Conservation (phyloP, 1,140 invertebrate genomes). For the Hydropsyche tenuis region DNA sequence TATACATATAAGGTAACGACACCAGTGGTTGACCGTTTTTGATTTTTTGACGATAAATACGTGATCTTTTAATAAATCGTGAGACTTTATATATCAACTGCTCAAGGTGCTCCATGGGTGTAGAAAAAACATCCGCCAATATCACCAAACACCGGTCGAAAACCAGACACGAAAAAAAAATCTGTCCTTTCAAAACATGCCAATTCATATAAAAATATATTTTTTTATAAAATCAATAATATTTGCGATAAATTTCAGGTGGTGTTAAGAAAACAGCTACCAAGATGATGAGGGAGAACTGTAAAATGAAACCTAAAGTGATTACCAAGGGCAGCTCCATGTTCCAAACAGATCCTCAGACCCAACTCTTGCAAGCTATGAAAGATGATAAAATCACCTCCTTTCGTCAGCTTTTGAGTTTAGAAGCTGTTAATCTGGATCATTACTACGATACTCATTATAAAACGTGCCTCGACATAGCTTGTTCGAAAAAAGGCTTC, state of each 20-base stretch:
- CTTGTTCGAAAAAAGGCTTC: constrained; percentile 59
- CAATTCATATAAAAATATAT: no score
- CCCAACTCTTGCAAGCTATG: constrained; percentile 59
- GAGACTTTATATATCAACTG: no score
- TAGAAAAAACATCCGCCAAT: no score
- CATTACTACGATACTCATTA: constrained; percentile 62
- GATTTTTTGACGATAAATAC: no score
- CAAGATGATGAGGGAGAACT: constrained; percentile 57
- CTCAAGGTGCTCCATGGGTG: no score
- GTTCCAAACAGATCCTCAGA: constrained; percentile 59
- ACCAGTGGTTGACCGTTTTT: no score
- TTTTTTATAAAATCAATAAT: no score
- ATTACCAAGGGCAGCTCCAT: constrained; percentile 57
- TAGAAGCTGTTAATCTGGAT: constrained; percentile 55
- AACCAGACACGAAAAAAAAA: constrained; percentile 88
- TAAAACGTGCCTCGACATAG: constrained; percentile 64
- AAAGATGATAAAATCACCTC: constrained; percentile 55
- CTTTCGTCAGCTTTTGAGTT: constrained; percentile 61
- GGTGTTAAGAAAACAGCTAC: constrained; percentile 48
- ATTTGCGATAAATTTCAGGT: constrained; percentile 56
- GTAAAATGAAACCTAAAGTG: constrained; percentile 59
- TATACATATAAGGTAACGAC: no score
- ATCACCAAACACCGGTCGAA: no score
- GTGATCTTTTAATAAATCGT: no score
- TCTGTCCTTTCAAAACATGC: constrained; percentile 72